A percentile compares a stretch with the other conserved stretches of the same genome.
phyloP scores from a whole-genome alignment of 2,888 invertebrate genomes.

The Dasypolia templi region DNA sequence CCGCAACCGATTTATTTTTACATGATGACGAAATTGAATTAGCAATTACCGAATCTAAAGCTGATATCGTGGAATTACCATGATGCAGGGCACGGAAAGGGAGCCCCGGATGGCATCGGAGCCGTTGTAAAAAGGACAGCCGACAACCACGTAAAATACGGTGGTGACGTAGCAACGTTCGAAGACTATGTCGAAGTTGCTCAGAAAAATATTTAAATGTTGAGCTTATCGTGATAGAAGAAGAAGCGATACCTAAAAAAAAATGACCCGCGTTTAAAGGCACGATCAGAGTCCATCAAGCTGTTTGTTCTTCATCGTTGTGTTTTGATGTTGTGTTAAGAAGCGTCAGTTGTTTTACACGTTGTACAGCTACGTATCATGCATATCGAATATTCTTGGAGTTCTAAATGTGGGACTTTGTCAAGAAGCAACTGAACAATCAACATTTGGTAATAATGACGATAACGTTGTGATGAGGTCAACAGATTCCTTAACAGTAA shows the following conservation, averaged over 20 bases:
- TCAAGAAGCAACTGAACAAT: slow-evolving; percentile 3
- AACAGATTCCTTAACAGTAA: background rate
- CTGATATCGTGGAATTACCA: slow-evolving; percentile 7
- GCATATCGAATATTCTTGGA: background rate
- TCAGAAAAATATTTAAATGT: slow-evolving; percentile 3
- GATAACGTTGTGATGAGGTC: slow-evolving; percentile 1
- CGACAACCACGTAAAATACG: slow-evolving; percentile 8
- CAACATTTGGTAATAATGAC: background rate
- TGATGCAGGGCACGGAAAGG: slow-evolving; percentile 5
- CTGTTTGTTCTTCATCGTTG: slow-evolving; percentile 4
- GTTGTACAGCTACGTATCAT: slow-evolving; percentile 1
- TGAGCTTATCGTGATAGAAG: background rate
- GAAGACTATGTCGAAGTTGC: background rate
- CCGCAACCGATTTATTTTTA: background rate
- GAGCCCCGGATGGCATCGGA: background rate
- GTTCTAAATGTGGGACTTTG: slow-evolving; percentile 2
- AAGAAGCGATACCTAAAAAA: background rate
- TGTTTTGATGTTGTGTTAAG: slow-evolving; percentile 1
- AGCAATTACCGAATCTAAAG: background rate
- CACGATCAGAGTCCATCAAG: slow-evolving; percentile 6
- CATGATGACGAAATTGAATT: slow-evolving; percentile 1
- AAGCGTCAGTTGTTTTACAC: background rate
- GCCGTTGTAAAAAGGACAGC: slow-evolving; percentile 8
- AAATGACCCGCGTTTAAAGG: background rate
- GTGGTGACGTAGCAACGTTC: background rate